Evolutionary conservation across 2,797 vertebrate species (phyloP).

Genomic region (Peromyscus nudipes): DNA sequence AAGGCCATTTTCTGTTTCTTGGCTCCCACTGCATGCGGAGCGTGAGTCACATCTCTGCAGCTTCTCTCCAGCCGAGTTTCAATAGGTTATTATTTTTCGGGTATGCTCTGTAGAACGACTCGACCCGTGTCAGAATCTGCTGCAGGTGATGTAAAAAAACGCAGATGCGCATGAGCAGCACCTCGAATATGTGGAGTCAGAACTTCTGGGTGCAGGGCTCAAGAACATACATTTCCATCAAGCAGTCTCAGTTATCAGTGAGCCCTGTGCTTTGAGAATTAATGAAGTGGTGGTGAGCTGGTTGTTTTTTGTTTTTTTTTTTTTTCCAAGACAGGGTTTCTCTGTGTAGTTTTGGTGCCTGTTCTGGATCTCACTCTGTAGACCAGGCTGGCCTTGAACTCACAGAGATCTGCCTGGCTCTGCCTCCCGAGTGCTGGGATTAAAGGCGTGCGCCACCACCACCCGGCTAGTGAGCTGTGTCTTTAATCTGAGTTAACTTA

Average conservation of each 20-base stretch:
- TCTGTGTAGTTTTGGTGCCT: too few species aligned
- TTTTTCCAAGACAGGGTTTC: too few species aligned
- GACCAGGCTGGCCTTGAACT: too few species aligned
- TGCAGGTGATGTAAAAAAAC: not conserved
- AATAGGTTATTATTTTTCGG: not conserved
- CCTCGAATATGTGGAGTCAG: not conserved
- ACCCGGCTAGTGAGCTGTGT: not conserved
- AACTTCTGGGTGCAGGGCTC: not conserved
- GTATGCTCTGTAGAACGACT: not conserved
- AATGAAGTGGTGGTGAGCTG: not conserved
- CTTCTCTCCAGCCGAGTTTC: not conserved
- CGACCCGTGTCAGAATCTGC: not conserved
- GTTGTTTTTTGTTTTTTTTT: too few species aligned
- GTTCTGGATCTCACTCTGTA: too few species aligned
- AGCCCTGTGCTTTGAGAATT: not conserved
- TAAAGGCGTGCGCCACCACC: too few species aligned
- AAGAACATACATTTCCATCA: not conserved
- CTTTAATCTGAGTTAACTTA: conserved; percentile 29
- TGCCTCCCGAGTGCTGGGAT: too few species aligned
- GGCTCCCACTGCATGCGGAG: not conserved
- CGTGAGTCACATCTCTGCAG: not conserved
- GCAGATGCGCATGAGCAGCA: fast-evolving
- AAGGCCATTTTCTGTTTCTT: not conserved
- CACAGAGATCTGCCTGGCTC: too few species aligned
- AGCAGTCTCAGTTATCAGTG: not conserved